Base-by-base conservation (phyloP, 2,888 invertebrate genomes). In the Thecocarcelia acutangulata region DNA sequence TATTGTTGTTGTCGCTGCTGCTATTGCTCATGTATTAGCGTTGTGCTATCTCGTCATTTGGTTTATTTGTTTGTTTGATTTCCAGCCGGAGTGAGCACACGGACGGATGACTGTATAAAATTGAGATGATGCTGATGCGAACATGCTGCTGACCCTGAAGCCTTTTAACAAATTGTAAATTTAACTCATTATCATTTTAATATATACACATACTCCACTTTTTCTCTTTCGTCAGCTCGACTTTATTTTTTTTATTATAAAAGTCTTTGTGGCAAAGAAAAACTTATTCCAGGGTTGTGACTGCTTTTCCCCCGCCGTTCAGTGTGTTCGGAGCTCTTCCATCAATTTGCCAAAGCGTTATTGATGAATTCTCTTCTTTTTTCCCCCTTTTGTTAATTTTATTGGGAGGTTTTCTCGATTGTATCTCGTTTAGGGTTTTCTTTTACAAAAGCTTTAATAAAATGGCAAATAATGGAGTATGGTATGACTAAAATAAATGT, bases 131-230 rank as follows among this genome's bases (percentile, higher is more conserved):
- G 78, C 46, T 64, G 64, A 58, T 58, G 69, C 69, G 78, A 82
- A 58, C 74, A 74, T 74, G 59, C 68, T 78, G 58, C 59, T 74
- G 78, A 78, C 82, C 82, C 82, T 75, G 64, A 63, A 78, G 82
- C 82, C 74, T 82, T 82, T 82, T 78, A 82, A 82, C 78, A 82
- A 82, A 82, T 82, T 82, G 78, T 75, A 78, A 75, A 70, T 82
- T 72, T 78, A 72, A 70, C 82, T 82, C 78, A 82, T 82, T 82
- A 75, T 69, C 82, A 82, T 82, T 78, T 81, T 70, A 46, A 42
- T 69, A 59, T 61, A 33, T 69, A 59, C 54, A 33, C 3, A 46
- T 50, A 52, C 24, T 24, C 19, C 37, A 13, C 17, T 19, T 19
- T 42, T 37, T 33, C 21, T 46, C 3, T 50, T 21, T n/a, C 19